Conservation (phyloP, 2,113 vertebrate species). For the Myrmecobius fasciatus region DNA sequence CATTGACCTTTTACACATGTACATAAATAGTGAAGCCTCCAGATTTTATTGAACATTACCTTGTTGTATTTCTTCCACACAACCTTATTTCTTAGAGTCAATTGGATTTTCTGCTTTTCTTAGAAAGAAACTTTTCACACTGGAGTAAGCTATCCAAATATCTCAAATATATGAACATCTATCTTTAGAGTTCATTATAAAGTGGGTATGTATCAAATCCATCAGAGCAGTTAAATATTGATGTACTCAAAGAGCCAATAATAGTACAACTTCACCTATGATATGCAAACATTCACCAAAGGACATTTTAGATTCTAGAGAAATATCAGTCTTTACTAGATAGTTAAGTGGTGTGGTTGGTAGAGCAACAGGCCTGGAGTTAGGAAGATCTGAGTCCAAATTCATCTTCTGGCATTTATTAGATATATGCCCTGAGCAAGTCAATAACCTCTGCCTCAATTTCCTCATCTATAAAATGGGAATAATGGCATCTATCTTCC, state of each 20-base stretch:
- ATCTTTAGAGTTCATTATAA: conserved; percentile 63
- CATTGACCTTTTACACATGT: conserved; percentile 74
- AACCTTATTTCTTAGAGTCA: conserved; percentile 80
- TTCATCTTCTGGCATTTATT: no score
- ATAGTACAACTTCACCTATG: not conserved
- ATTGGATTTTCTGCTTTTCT: conserved; percentile 73
- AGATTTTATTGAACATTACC: conserved; percentile 72
- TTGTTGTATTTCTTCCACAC: conserved; percentile 77
- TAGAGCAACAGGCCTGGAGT: no score
- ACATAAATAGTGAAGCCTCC: conserved; percentile 76
- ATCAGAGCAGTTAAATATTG: not conserved
- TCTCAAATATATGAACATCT: conserved; percentile 61
- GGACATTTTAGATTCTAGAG: not conserved
- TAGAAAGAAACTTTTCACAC: conserved; percentile 64
- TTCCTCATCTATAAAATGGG: not conserved
- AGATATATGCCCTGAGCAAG: not conserved
- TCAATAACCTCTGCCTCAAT: not conserved
- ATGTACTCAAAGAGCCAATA: not conserved
- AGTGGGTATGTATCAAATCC: not conserved
- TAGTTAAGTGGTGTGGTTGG: no score
- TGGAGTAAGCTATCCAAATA: conserved; percentile 69
- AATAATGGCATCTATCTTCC: not conserved
- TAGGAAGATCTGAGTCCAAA: no score
- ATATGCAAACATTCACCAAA: not conserved
- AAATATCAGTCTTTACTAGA: not conserved